Conservation (phyloP, 2,113 vertebrate species). For the Dipodomys stephensi region DNA sequence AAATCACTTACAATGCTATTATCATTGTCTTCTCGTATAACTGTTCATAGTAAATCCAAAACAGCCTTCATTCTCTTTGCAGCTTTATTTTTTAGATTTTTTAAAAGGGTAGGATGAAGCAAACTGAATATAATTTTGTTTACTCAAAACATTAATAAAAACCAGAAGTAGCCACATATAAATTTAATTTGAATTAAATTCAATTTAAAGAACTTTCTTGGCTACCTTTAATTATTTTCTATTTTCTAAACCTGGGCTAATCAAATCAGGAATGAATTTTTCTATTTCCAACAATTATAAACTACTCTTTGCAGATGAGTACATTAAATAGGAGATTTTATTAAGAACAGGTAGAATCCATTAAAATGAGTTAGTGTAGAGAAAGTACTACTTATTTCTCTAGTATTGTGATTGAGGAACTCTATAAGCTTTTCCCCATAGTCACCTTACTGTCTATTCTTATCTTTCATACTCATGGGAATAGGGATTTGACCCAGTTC, state of each 20-base stretch:
- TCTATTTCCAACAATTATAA: conserved; percentile 38
- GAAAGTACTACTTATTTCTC: neutral
- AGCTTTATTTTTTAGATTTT: conserved; percentile 40
- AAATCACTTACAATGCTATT: neutral
- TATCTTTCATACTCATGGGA: neutral
- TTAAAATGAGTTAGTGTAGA: conserved; percentile 23
- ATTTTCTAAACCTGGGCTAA: conserved; percentile 36
- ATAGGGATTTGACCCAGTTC: neutral
- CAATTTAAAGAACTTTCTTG: conserved; percentile 26
- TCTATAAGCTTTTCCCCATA: neutral
- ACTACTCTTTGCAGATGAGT: neutral
- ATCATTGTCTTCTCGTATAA: neutral
- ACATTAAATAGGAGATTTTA: conserved; percentile 49
- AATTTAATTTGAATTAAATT: conserved; percentile 60
- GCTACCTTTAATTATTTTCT: conserved; percentile 55
- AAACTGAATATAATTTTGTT: conserved; percentile 36
- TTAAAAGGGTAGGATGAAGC: neutral
- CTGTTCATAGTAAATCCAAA: conserved; percentile 36
- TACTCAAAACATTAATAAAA: conserved; percentile 51
- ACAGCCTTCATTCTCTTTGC: conserved; percentile 16
- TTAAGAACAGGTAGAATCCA: conserved; percentile 9
- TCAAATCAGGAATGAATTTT: conserved; percentile 31
- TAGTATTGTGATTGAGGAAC: neutral
- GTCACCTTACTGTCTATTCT: neutral
- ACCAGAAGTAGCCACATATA: neutral